Evolutionary conservation across 2,797 vertebrate genomes (phyloP), one percentile per base, ranked within the genome.

Genomic region (Hoplostethus atlanticus): DNA sequence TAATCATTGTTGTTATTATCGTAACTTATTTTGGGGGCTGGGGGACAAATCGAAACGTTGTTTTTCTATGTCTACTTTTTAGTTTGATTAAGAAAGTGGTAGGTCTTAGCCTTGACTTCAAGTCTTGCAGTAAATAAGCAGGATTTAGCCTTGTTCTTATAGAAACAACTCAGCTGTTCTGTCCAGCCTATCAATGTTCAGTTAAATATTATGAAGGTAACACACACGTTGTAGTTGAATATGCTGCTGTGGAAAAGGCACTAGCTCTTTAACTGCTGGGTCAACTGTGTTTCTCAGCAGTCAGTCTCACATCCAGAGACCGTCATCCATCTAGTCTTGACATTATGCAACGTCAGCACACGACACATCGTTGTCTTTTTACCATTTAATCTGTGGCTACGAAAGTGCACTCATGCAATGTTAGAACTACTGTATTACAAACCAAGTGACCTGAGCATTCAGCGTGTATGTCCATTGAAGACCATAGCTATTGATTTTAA

Each of bases 71-170:
- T 86, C 73, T 80, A 71, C 57, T 62, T 72, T 74, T 76, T 50
- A 56, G 65, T 87, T 83, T 59, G 56, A 80, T 79, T 77, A 75
- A 78, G 73, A 73, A 89, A 78, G 76, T 88, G 80, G 80, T 87
- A 85, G 81, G 71, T 85, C 62, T 88, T 87, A 90, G 87, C 83
- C 86, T 91, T 87, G 84, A 91, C 71, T 86, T 84, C 36, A 64
- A 73, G 75, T 87, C 87, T 85, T 87, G 85, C 84, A 6, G 68
- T 80, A 84, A 83, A 78, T 60, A 75, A 82, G 86, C 84, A 91
- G 88, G 89, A 93, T 89, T 90, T 89, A 85, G 91, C 89, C 87
- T 90, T 88, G 80, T 84, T 86, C 78, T 87, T 80, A 75, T 80
- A 81, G 80, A 88, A 86, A 79, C 80, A 80, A 65, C 76, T 90